Base-by-base conservation (phyloP, 2,888 invertebrate species). In the Eulithis prunata region DNA sequence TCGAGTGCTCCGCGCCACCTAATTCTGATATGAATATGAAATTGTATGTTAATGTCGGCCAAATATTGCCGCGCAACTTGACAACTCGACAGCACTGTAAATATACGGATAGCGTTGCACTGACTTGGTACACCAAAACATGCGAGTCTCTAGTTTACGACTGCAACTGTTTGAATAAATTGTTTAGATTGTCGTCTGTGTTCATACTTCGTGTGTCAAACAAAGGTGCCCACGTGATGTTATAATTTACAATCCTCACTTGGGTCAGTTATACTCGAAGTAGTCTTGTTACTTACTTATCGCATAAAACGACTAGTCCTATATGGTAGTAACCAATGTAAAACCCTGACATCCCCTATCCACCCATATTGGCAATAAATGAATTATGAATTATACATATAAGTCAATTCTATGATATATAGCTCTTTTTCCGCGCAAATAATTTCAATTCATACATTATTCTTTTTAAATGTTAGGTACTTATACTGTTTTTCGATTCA, bases 21-120 rank as follows among this genome's bases (percentile, higher is more conserved):
- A 89, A 90, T 90, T 88, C 87, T 84, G 83, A 86, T 88, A 90
- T 91, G 90, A 90, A 90, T 90, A 89, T 90, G 88, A 90, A 90
- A 89, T 90, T 85, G 82, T 89, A 91, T 90, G 88, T 85, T 85
- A 90, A 90, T 91, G 82, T 84, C 80, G 79, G 74, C 85, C 86
- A 85, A 90, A 89, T 87, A 83, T 87, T 87, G 78, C 85, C 81
- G 81, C 81, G 77, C 79, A 84, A 87, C 82, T 88, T 88, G 88
- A 89, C 88, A 89, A 88, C 85, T 89, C 85, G 81, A 84, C 87
- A 85, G 82, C 80, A 81, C 79, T 85, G 84, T 88, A 89, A 89
- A 90, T 88, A 88, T 86, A 87, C 83, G 79, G 81, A 81, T 83
- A 77, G 80, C 83, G 82, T 81, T 84, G 86, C 86, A 85, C 81